Evolutionary conservation across 2,797 vertebrate genomes (phyloP).

Genomic region (Myotis pilosus): DNA sequence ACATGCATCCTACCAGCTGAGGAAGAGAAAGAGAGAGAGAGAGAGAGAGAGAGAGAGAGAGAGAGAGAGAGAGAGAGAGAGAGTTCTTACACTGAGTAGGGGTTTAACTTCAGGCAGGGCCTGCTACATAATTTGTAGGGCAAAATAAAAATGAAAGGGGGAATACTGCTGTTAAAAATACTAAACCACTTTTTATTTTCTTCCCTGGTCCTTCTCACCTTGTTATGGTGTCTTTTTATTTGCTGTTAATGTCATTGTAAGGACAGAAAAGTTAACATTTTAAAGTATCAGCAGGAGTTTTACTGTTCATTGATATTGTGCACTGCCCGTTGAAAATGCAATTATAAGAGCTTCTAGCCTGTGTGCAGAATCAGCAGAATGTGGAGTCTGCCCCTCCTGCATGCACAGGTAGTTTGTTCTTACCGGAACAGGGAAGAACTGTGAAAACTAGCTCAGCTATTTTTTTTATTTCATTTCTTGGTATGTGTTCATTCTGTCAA

Average conservation of each 20-base stretch:
- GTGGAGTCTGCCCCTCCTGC: neutral
- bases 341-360: neutral
- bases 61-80: neutral
- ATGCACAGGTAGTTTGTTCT: neutral
- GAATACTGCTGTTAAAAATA: neutral
- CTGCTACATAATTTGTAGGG: neutral
- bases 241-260: neutral
- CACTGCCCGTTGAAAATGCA: neutral
- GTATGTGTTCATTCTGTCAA: neutral
- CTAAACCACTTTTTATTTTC: neutral
- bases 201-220: neutral
- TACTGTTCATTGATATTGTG: neutral
- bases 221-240: neutral
- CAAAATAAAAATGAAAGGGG: neutral
- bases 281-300: neutral
- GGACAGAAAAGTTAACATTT: neutral
- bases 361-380: neutral
- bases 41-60: neutral
- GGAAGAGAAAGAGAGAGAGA: rapidly evolving
- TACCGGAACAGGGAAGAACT: neutral
- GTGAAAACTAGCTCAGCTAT: neutral
- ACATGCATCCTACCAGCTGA: neutral
- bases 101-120: neutral
- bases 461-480: neutral
- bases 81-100: neutral